These are phyloP conservation scores for Collichthys lucidus DNA, from an alignment of 2,113 vertebrate genomes.

Conservation along the genomic window DNA sequence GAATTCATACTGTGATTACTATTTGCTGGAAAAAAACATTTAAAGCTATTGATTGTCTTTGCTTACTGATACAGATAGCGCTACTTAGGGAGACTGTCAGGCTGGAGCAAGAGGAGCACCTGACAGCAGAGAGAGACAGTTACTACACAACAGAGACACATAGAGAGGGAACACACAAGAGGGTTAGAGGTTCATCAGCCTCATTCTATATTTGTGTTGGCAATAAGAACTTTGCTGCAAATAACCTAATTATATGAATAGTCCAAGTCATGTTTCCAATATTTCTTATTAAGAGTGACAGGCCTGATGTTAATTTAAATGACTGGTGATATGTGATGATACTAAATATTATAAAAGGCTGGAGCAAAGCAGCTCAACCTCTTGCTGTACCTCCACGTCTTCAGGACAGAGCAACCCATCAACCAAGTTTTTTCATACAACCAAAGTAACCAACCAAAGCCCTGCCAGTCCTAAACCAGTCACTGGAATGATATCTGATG, in stretches of 20 bases:
- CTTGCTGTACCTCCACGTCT: not conserved
- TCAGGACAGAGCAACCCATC: not conserved
- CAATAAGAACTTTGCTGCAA: slow-evolving; percentile 12
- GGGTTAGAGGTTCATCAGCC: slow-evolving; percentile 42
- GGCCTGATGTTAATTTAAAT: not conserved
- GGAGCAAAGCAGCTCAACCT: not conserved
- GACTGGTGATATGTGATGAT: not conserved
- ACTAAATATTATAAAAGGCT: not conserved
- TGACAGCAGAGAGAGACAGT: slow-evolving; percentile 92
- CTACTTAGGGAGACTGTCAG: slow-evolving; percentile 17
- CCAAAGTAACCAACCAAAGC: not conserved
- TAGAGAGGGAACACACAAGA: slow-evolving; percentile 60
- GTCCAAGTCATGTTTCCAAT: slow-evolving; percentile 25
- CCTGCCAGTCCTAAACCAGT: not conserved
- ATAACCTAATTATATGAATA: not conserved
- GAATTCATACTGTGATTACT: not conserved
- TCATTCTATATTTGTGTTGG: not conserved
- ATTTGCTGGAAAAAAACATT: not conserved
- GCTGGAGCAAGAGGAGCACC: slow-evolving; percentile 92
- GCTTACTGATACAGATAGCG: not conserved
- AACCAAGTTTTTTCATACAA: slow-evolving; percentile 15
- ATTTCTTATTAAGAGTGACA: not conserved
- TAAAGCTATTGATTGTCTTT: not conserved
- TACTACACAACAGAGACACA: slow-evolving; percentile 75
- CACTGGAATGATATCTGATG: not conserved